phyloP scores from a whole-genome alignment of 2,888 invertebrate genomes.

The Pyralis farinalis region DNA sequence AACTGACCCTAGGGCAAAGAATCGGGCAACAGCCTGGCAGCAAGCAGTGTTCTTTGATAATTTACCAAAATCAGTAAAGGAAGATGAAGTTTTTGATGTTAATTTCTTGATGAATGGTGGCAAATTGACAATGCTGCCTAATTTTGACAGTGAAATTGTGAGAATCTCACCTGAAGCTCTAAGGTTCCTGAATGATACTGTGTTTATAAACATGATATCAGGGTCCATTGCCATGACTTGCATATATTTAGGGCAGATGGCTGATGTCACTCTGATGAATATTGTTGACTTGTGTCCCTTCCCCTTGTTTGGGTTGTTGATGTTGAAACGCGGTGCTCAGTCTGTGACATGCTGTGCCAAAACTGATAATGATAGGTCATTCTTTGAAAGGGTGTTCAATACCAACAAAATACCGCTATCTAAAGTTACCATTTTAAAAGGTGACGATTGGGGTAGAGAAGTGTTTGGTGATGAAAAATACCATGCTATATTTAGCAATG shows the following conservation, averaged over 20 bases:
- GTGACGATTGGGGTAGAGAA: constrained; percentile 44
- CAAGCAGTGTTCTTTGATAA: constrained; percentile 86
- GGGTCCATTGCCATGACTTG: constrained; percentile 52
- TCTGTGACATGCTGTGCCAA: constrained; percentile 66
- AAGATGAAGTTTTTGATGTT: constrained; percentile 45
- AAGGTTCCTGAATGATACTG: constrained; percentile 72
- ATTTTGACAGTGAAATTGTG: constrained; percentile 31
- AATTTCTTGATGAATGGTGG: constrained; percentile 58
- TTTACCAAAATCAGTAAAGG: constrained; percentile 45
- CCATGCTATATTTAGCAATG: constrained; percentile 79
- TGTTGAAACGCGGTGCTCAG: constrained; percentile 73
- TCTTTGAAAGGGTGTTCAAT: constrained; percentile 61
- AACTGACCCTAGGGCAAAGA: constrained; percentile 78
- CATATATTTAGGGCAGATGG: constrained; percentile 58
- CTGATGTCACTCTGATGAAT: constrained; percentile 43
- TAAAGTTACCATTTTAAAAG: constrained; percentile 55
- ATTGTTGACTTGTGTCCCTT: constrained; percentile 83
- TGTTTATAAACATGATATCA: constrained; percentile 59
- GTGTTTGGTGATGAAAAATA: constrained; percentile 48
- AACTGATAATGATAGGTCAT: constrained; percentile 49
- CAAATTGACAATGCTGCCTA: constrained; percentile 48
- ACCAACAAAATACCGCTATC: constrained; percentile 56
- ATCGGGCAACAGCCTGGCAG: constrained; percentile 86
- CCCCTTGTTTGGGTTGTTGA: constrained; percentile 82
- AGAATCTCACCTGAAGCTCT: constrained; percentile 53